Evolutionary conservation across 2,797 vertebrate genomes (phyloP).

Genomic region (Mormyrops boulengeri): DNA sequence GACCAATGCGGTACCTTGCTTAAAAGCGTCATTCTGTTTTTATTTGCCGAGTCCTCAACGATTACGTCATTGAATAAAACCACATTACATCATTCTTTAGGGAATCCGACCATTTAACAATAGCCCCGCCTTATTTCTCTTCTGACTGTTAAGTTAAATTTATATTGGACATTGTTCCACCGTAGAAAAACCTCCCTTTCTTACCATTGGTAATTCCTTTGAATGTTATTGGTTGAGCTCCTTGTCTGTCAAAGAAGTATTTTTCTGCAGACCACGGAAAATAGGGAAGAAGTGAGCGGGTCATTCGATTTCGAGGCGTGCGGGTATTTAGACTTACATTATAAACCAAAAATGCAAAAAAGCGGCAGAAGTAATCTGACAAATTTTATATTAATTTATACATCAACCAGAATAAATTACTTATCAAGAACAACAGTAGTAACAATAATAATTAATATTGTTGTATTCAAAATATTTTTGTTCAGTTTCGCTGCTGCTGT

Average conservation of each 20-base stretch:
- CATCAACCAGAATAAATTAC: background rate
- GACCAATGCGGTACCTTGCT: slow-evolving; percentile 46
- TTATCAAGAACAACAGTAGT: background rate
- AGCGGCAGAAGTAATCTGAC: background rate
- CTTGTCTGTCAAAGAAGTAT: background rate
- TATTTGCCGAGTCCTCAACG: slow-evolving; percentile 58
- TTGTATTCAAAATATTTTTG: background rate
- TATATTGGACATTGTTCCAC: slow-evolving; percentile 1
- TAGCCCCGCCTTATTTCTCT: slow-evolving; percentile 59
- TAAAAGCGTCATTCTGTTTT: slow-evolving; percentile 61
- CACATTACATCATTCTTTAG: slow-evolving; percentile 69
- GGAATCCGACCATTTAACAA: slow-evolving; percentile 58
- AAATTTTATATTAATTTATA: background rate
- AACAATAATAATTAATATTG: background rate
- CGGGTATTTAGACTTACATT: background rate
- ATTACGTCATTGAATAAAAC: slow-evolving; percentile 71
- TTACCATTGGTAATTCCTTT: background rate
- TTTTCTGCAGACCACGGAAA: background rate
- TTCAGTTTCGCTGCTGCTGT: background rate
- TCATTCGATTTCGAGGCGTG: background rate
- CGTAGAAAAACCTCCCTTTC: background rate
- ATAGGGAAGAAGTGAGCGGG: slow-evolving; percentile 6
- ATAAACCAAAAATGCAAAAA: background rate
- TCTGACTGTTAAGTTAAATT: background rate
- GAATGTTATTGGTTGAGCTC: slow-evolving; percentile 1